Conservation (phyloP, 2,113 vertebrate genomes). For the Triplophysa rosa region DNA sequence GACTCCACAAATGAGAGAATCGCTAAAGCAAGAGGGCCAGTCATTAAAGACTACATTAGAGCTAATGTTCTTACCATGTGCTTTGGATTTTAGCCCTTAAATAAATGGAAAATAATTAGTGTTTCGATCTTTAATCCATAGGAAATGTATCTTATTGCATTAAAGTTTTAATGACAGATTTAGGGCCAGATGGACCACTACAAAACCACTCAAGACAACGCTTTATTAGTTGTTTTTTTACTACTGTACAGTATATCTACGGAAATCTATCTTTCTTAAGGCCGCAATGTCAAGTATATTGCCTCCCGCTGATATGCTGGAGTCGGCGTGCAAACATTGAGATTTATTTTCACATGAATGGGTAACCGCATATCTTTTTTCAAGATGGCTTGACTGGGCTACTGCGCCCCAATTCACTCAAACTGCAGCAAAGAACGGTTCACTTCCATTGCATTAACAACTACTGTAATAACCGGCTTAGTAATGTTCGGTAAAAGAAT, state of each 20-base stretch:
- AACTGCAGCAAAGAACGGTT: slow-evolving; percentile 7
- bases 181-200: slow-evolving; percentile 35
- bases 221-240: neutral
- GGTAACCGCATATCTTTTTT: slow-evolving; percentile 5
- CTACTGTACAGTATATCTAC: slow-evolving; percentile 12
- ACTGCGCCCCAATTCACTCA: slow-evolving; percentile 17
- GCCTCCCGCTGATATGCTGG: slow-evolving; percentile 34
- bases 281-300: slow-evolving; percentile 36
- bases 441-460: slow-evolving; percentile 43
- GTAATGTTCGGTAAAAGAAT: slow-evolving; percentile 40
- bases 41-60: slow-evolving; percentile 70
- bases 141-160: slow-evolving; percentile 51
- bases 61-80: slow-evolving; percentile 69
- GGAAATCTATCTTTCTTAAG: slow-evolving; percentile 18
- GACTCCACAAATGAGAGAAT: slow-evolving; percentile 62
- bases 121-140: slow-evolving; percentile 59
- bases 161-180: slow-evolving; percentile 45
- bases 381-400: neutral
- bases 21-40: slow-evolving; percentile 62
- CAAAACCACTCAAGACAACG: slow-evolving; percentile 38
- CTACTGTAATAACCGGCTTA: slow-evolving; percentile 22
- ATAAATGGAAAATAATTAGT: slow-evolving; percentile 58
- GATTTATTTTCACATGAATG: slow-evolving; percentile 41
- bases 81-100: slow-evolving; percentile 45
- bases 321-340: slow-evolving; percentile 30